These are phyloP conservation scores for Peromyscus eremicus DNA, from an alignment of 2,797 vertebrate genomes.

Conservation along the genomic window DNA sequence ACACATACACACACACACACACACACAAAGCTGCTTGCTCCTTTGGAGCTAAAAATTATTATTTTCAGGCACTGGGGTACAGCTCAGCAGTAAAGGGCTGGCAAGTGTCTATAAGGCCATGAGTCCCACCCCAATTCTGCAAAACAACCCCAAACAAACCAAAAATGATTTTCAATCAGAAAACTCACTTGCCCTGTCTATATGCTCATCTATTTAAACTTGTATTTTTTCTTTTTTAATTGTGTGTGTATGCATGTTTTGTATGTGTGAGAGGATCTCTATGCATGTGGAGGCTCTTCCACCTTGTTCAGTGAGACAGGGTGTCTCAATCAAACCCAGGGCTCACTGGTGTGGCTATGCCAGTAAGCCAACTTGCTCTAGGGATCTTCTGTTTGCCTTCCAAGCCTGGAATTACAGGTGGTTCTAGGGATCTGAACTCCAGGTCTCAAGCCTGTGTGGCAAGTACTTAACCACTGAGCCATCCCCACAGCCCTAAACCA, in stretches of 20 bases:
- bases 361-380: not conserved
- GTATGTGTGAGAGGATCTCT: not conserved
- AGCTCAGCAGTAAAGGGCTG: not conserved
- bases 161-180: not conserved
- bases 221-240: not conserved
- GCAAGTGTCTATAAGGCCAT: not conserved
- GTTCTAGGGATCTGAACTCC: not conserved
- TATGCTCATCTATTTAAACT: not conserved
- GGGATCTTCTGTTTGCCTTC: not conserved
- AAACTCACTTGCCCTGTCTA: not conserved
- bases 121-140: not conserved
- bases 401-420: not conserved
- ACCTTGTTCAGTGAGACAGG: not conserved
- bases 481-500: not conserved
- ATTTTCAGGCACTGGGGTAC: not conserved
- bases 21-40: not conserved
- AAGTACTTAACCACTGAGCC: not conserved
- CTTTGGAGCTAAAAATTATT: not conserved
- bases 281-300: not conserved
- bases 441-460: not conserved
- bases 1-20: too few species aligned
- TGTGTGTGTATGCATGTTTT: not conserved
- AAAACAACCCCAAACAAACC: not conserved
- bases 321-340: not conserved
- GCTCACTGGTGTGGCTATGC: not conserved